Conservation (phyloP, 1,140 invertebrate species). For the Drosophila pseudoananassae region DNA sequence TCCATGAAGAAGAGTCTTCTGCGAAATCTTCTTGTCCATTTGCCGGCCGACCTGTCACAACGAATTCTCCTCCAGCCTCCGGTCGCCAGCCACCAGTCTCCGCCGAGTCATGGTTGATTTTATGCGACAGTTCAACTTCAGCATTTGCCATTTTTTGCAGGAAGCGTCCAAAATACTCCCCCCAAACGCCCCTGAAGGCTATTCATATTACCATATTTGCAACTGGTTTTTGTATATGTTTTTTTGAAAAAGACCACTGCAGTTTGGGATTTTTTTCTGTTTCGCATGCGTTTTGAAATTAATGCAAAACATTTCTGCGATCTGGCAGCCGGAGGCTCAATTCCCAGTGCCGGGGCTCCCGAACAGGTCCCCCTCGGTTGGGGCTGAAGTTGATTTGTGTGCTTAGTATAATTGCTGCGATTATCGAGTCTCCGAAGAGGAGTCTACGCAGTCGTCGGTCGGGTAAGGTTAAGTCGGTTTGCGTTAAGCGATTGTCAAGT, state of each 20-base stretch:
- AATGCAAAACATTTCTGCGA: conserved; percentile 54
- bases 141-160: conserved; percentile 58
- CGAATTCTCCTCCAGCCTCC: conserved; percentile 6
- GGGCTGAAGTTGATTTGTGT: conserved; percentile 64
- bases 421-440: conserved; percentile 53
- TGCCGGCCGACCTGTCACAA: conserved; percentile 21
- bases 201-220: conserved; percentile 46
- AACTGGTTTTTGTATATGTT: conserved; percentile 59
- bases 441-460: conserved; percentile 6
- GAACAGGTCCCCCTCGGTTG: conserved; percentile 26
- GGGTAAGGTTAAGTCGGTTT: conserved; percentile 65
- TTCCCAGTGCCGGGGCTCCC: conserved; percentile 9
- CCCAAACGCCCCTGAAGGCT: conserved; percentile 46
- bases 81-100: not conserved
- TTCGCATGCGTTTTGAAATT: conserved; percentile 53
- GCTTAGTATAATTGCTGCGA: conserved; percentile 72
- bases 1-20: conserved; percentile 30
- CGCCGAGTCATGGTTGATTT: conserved; percentile 10
- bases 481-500: conserved; percentile 70
- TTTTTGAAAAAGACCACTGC: conserved; percentile 24
- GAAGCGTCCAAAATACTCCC: conserved; percentile 24
- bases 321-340: conserved; percentile 22
- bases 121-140: conserved; percentile 65
- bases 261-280: conserved; percentile 47
- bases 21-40: conserved; percentile 50